Base-by-base conservation (phyloP, 2,113 vertebrate genomes). In the Willisornis vidua region DNA sequence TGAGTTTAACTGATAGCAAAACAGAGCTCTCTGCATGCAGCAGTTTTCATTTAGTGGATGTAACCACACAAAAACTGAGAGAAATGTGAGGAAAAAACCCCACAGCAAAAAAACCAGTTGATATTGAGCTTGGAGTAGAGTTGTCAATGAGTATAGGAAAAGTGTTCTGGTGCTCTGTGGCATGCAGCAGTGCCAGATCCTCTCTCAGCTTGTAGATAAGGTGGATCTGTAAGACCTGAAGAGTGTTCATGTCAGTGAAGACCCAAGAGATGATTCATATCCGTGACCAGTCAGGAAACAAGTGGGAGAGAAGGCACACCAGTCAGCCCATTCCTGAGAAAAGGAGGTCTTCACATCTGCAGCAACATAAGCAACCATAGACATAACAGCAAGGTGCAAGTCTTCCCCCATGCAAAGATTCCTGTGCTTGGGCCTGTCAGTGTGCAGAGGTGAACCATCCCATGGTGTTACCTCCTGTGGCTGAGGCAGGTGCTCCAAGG, bases 341-440 rank as follows among this genome's bases (percentile, higher is more conserved):
- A 46, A 37, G 18, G 28, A 87, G 7, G 3, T 51, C n/a, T 72
- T 23, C 15, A 33, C 12, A 0, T 33, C 13, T 33, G 14, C 33
- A 55, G 29, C 12, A 48, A 4, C 5, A 11, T 24, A 39, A 61
- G 33, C 39, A 86, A 7, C 16, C 14, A 5, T 0, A 8, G 14
- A 5, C 29, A 52, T 17, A n/a, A 14, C 0, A 1, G 5, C 0
- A 0, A 65, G 33, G 9, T 25, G 20, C 0, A 0, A 10, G 4
- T 26, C 12, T 37, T 73, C 46, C n/a, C 9, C 29, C 19, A 26
- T 5, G 19, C 19, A 78, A 14, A 55, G 17, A 5, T 25, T 22
- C 31, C 55, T 63, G 39, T 3, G 43, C 16, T 48, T 28, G 63
- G 20, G 8, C 17, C 37, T 68, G 12, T 43, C 15, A 16, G 3